Conservation (phyloP, 2,797 vertebrate species). For the Pogonophryne albipinna region DNA sequence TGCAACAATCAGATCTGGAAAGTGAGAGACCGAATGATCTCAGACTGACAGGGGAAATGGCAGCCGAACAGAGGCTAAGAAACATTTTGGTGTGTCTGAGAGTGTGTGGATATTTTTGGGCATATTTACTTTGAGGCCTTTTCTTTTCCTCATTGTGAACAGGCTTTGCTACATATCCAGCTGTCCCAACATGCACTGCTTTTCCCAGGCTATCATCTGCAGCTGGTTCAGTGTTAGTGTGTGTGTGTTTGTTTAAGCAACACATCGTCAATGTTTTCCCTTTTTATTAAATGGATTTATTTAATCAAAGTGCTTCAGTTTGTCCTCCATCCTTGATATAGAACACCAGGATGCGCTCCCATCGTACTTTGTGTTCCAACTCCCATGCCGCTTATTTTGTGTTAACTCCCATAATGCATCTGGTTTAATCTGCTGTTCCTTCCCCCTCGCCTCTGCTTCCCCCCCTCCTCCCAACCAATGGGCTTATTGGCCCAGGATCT, state of each 20-base stretch:
- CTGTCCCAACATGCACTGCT: constrained; percentile 78
- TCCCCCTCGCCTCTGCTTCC: constrained; percentile 81
- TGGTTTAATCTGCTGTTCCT: constrained; percentile 93
- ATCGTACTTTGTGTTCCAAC: constrained; percentile 83
- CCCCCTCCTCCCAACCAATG: constrained; percentile 82
- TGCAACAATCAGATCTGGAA: constrained; percentile 35
- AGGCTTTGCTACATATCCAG: constrained; percentile 54
- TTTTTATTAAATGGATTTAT: constrained; percentile 44
- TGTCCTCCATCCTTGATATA: constrained; percentile 69
- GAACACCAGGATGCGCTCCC: constrained; percentile 62
- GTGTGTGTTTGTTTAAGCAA: constrained; percentile 44
- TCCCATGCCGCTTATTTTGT: constrained; percentile 85
- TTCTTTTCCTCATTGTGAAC: constrained; percentile 67
- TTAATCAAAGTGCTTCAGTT: constrained; percentile 53
- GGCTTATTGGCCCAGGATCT: constrained; percentile 96
- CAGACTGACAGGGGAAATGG: constrained; percentile 18
- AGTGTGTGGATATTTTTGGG: constrained; percentile 28
- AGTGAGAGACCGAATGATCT: constrained; percentile 15
- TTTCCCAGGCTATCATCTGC: constrained; percentile 60
- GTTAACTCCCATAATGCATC: constrained; percentile 86
- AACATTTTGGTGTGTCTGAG: constrained; percentile 11
- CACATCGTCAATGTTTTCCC: constrained; percentile 49
- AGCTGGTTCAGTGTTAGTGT: constrained; percentile 63
- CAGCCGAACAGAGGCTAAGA: constrained; percentile 41
- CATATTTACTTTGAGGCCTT: constrained; percentile 56